Base-by-base conservation (phyloP, 2,888 invertebrate species). In the Cheilosia vulpina region DNA sequence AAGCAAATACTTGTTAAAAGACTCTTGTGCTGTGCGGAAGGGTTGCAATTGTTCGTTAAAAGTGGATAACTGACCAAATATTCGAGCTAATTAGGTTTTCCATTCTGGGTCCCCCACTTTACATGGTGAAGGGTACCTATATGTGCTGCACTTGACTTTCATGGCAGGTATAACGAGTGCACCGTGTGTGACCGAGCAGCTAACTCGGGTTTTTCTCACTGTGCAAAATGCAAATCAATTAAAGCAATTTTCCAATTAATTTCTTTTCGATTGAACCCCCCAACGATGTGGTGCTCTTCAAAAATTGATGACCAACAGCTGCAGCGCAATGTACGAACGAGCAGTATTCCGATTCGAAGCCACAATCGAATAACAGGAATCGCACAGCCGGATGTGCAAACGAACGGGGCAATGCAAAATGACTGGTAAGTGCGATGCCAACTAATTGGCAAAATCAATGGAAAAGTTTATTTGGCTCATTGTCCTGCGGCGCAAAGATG, bases 231-330 rank as follows among this genome's bases (percentile, higher is more conserved):
- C 76, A 85, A 85, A 85, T 85, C 85, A 85, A 85, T 85, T 85
- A 81, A 72, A 85, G 85, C 85, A 85, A 85, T 85, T 85, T 85
- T 85, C 81, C 85, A 85, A 85, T 85, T 85, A 85, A 81, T 85
- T 85, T 85, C 85, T 72, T 71, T 85, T 77, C 81, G 85, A 85
- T 85, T 77, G 81, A 76, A 81, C 7, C 81, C 76, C 58, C 60
- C 55, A 63, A 45, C 21, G 57, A 65, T 66, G 77, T 66, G 77
- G 41, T 50, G 68, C 50, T 66, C 85, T 85, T 85, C 55, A 81
- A 63, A 80, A 58, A 80, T 75, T 84, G 84, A 84, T 80, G 84
- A 85, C 82, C 66, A 72, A n/a, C 53, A 24, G 31, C 19, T 34
- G 31, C 58, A 19, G 43, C 57, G 21, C 5, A 15, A 11, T 34